These are phyloP conservation scores for Morelia viridis DNA, from an alignment of 2,797 vertebrate genomes.

Conservation along the genomic window DNA sequence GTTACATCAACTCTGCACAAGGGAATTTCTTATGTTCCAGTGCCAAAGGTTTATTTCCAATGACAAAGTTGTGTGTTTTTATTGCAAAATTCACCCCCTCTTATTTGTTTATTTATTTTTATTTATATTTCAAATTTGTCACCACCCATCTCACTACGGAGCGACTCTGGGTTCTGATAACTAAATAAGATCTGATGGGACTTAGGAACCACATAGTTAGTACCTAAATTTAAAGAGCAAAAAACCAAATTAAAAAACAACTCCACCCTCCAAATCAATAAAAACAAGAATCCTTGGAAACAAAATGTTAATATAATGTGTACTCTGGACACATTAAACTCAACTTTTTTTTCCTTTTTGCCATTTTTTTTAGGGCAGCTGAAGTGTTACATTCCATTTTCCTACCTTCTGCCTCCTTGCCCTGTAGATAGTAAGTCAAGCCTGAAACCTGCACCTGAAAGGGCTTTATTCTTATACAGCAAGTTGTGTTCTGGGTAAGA, in stretches of 20 bases:
- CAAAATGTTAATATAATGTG: not conserved
- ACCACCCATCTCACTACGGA: no score
- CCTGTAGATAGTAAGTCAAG: not conserved
- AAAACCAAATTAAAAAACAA: not conserved
- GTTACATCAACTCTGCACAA: not conserved
- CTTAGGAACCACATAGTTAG: not conserved
- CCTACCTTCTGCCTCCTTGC: not conserved
- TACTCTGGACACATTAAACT: not conserved
- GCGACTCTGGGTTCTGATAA: not conserved
- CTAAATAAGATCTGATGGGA: not conserved
- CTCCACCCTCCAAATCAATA: not conserved
- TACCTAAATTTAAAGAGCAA: not conserved
- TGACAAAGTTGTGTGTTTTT: not conserved
- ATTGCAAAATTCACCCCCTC: not conserved
- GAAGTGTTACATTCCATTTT: not conserved
- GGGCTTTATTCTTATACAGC: not conserved
- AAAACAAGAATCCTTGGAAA: not conserved
- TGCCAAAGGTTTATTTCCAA: not conserved
- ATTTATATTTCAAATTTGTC: no score
- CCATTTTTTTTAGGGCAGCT: not conserved
- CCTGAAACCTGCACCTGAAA: not conserved
- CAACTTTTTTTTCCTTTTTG: not conserved
- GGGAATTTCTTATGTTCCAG: not conserved
- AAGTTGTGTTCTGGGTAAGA: not conserved
- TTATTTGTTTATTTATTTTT: not conserved